Percentiles rank a stretch among this genome's conserved stretches.
Evolutionary conservation across 37 sponge, comb jelly and placozoan species (phyloP).

Genomic region (Crambe crambe): DNA sequence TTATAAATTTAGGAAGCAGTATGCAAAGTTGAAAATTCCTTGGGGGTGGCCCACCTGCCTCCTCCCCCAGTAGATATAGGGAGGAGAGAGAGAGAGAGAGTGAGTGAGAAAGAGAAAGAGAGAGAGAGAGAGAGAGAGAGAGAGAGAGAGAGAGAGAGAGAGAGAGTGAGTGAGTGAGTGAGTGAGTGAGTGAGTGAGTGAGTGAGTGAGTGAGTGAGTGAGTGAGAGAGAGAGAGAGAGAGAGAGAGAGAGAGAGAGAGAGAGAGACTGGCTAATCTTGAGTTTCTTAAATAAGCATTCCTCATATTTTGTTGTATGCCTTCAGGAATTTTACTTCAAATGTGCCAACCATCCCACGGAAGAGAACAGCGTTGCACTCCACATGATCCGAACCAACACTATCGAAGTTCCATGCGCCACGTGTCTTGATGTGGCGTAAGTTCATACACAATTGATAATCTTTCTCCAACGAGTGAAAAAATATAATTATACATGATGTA

Average conservation of each 20-base stretch:
- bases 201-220: not conserved
- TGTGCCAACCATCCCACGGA: constrained; percentile 59
- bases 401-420: constrained; percentile 52
- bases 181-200: not conserved
- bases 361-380: constrained; percentile 63
- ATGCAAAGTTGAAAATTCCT: no score
- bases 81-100: not conserved
- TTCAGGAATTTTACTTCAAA: constrained; percentile 92
- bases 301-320: not conserved
- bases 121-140: constrained; percentile 10
- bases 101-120: no score
- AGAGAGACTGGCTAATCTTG: not conserved
- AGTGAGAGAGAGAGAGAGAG: constrained; percentile 14
- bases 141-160: constrained; percentile 3
- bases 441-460: no score
- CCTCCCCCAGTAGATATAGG: no score
- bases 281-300: not conserved
- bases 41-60: no score
- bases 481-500: no score
- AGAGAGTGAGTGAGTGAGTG: not conserved
- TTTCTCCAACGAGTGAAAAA: no score
- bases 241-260: constrained; percentile 6
- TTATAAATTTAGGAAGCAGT: no score
- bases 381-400: constrained; percentile 75
- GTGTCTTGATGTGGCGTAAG: constrained; percentile 52